A percentile compares a stretch with the other conserved stretches of the same genome.
Conservation (phyloP, 2,797 vertebrate species). For the Clarias fuscus region DNA sequence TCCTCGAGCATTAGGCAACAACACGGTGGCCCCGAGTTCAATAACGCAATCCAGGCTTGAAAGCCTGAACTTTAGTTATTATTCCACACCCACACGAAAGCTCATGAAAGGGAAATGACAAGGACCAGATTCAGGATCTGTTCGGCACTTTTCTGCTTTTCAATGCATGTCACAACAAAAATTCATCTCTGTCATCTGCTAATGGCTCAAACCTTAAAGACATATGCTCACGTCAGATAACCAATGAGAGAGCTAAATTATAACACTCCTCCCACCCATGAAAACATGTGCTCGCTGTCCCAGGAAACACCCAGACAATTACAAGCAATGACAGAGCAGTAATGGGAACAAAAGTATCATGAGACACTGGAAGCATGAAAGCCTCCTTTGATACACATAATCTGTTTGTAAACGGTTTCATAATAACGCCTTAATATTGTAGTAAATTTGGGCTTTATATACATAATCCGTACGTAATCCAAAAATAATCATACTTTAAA, state of each 20-base stretch:
- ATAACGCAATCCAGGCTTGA: conserved; percentile 3
- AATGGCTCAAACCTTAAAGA: conserved; percentile 17
- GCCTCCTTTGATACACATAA: conserved; percentile 2
- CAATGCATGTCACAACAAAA: background rate
- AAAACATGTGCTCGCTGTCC: conserved; percentile 45
- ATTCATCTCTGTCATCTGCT: conserved; percentile 4
- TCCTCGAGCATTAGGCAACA: conserved; percentile 17
- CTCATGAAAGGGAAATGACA: conserved; percentile 15
- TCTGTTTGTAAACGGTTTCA: background rate
- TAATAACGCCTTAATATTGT: background rate
- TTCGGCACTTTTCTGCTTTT: background rate
- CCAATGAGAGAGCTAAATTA: conserved; percentile 33
- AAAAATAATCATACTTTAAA: background rate
- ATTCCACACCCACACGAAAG: conserved; percentile 10
- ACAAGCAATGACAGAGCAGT: conserved; percentile 32
- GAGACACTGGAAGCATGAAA: background rate
- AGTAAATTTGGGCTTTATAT: background rate
- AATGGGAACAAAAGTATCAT: conserved; percentile 19
- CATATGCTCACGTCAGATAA: conserved; percentile 30
- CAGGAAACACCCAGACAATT: conserved; percentile 37
- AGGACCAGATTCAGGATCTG: background rate
- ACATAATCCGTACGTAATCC: background rate
- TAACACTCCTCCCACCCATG: background rate
- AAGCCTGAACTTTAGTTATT: conserved; percentile 14
- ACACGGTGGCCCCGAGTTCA: conserved; percentile 2